Evolutionary conservation across 1,140 invertebrate genomes (phyloP).

Genomic region (Hermetia illucens): DNA sequence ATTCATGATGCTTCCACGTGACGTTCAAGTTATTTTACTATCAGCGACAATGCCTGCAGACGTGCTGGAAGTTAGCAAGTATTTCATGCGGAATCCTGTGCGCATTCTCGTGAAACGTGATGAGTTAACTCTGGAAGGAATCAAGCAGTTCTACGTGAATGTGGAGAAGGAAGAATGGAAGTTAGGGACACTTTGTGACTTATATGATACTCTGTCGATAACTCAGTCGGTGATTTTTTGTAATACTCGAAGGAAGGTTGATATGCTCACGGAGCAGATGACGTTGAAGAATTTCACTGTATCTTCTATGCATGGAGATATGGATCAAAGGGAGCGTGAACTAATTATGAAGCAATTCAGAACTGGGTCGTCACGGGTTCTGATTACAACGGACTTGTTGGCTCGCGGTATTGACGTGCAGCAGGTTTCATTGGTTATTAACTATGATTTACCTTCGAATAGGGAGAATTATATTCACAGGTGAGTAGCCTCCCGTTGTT

Average conservation of each 20-base stretch:
- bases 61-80: slow-evolving; percentile 93
- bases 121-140: slow-evolving; percentile 96
- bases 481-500: slow-evolving; percentile 39
- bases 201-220: slow-evolving; percentile 97
- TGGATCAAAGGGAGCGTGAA: slow-evolving; percentile 96
- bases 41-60: slow-evolving; percentile 97
- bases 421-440: slow-evolving; percentile 97
- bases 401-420: slow-evolving; percentile 98
- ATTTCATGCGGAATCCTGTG: slow-evolving; percentile 94
- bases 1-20: slow-evolving; percentile 76
- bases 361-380: slow-evolving; percentile 88
- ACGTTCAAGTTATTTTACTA: slow-evolving; percentile 92
- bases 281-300: slow-evolving; percentile 90
- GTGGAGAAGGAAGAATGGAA: slow-evolving; percentile 98
- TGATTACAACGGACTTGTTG: slow-evolving; percentile 95
- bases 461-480: slow-evolving; percentile 99
- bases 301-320: slow-evolving; percentile 98
- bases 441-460: slow-evolving; percentile 97
- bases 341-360: slow-evolving; percentile 98
- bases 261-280: slow-evolving; percentile 97
- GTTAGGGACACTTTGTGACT: slow-evolving; percentile 91
- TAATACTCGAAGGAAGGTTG: slow-evolving; percentile 96
- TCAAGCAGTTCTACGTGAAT: slow-evolving; percentile 94
- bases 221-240: slow-evolving; percentile 99
- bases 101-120: slow-evolving; percentile 97